Evolutionary conservation across 2,797 vertebrate species (phyloP).

Genomic region (Aldrovandia affinis): DNA sequence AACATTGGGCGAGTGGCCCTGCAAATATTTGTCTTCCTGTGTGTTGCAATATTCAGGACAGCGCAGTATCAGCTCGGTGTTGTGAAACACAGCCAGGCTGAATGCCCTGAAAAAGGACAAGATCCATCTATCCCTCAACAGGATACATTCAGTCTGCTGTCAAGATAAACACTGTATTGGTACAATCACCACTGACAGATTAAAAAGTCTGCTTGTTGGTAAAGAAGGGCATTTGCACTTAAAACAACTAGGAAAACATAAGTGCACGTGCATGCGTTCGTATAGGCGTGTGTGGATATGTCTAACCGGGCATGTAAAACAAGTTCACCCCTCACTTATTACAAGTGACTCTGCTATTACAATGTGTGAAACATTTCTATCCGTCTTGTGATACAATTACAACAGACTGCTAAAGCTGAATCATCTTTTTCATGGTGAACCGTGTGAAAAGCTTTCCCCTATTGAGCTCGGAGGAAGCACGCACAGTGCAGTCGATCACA

Average conservation of each 20-base stretch:
- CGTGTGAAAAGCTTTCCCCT: neutral
- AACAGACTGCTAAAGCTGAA: no score
- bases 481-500: neutral
- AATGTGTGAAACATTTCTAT: neutral
- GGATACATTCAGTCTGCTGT: conserved; percentile 3
- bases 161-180: conserved; percentile 10
- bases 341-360: conserved; percentile 25
- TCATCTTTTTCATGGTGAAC: neutral
- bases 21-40: conserved; percentile 27
- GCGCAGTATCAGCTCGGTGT: neutral
- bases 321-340: conserved; percentile 57
- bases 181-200: conserved; percentile 14
- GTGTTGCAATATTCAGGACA: conserved; percentile 12
- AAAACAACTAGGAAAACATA: neutral
- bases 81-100: conserved; percentile 27
- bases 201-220: neutral
- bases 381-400: no score
- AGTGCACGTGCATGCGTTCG: neutral
- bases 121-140: no score
- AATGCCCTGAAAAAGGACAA: conserved; percentile 15
- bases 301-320: conserved; percentile 34
- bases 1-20: conserved; percentile 27
- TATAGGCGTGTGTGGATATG: neutral
- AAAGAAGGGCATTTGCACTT: neutral
- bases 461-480: neutral